A percentile compares a stretch with the other conserved stretches of the same genome.
Evolutionary conservation across 2,888 invertebrate species (phyloP).

Genomic region (Formica aserva): DNA sequence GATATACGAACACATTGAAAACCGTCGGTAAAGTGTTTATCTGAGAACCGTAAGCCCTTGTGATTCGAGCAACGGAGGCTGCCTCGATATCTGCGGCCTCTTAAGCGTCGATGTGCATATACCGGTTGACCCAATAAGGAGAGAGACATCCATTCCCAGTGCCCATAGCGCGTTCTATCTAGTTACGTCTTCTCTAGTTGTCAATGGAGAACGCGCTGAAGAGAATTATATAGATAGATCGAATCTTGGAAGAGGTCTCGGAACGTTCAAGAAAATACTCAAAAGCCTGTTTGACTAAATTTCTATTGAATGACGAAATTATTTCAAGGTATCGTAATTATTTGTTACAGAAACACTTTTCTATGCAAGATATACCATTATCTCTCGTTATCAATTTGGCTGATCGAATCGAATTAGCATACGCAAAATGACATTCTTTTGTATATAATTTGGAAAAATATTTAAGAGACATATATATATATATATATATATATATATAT

Average conservation of each 20-base stretch:
- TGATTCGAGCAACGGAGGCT: constrained; percentile 76
- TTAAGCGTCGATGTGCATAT: constrained; percentile 75
- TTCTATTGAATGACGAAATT: constrained; percentile 58
- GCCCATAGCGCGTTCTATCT: constrained; percentile 13
- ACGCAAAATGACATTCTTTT: neutral
- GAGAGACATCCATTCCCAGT: constrained; percentile 47
- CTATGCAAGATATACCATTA: neutral
- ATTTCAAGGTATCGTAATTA: constrained; percentile 16
- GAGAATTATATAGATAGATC: constrained; percentile 56
- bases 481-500: no score
- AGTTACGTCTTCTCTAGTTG: constrained; percentile 48
- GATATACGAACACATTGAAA: constrained; percentile 75
- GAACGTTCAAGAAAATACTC: constrained; percentile 51
- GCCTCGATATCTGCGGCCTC: constrained; percentile 71
- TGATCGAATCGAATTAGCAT: neutral
- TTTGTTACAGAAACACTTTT: neutral
- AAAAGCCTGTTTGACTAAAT: constrained; percentile 46
- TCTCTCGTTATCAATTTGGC: neutral
- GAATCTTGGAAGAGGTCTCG: constrained; percentile 59
- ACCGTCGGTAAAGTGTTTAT: constrained; percentile 76
- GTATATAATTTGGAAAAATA: neutral
- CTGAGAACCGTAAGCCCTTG: constrained; percentile 76
- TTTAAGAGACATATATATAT: neutral
- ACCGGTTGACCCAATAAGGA: constrained; percentile 75
- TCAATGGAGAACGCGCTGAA: constrained; percentile 40